A percentile compares a stretch with the other conserved stretches of the same genome.
phyloP scores from a whole-genome alignment of 1,140 invertebrate species.

The Drosophila triauraria region DNA sequence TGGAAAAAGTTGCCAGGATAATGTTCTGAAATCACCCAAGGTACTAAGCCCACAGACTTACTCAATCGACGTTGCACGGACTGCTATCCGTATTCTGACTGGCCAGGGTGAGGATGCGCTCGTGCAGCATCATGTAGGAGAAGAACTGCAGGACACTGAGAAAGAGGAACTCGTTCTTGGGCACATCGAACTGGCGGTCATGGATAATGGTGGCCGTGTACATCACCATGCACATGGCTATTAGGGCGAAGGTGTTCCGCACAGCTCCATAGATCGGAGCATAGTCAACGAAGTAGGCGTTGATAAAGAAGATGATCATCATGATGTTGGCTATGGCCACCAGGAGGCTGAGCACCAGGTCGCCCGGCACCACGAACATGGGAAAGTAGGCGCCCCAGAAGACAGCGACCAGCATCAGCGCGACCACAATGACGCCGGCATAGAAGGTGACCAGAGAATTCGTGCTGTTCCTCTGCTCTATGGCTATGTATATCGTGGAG shows the following conservation, averaged over 20 bases:
- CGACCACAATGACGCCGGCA: slow-evolving; percentile 45
- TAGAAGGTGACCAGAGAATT: slow-evolving; percentile 53
- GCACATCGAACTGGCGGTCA: slow-evolving; percentile 68
- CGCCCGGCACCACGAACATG: slow-evolving; percentile 66
- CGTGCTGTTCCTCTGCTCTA: slow-evolving; percentile 48
- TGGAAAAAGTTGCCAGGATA: not conserved
- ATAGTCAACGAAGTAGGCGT: slow-evolving; percentile 18
- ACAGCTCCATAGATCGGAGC: not conserved
- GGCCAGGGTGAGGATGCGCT: slow-evolving; percentile 52
- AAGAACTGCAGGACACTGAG: slow-evolving; percentile 65
- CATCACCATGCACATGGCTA: slow-evolving; percentile 57
- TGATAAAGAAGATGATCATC: slow-evolving; percentile 57
- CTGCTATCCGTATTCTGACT: not conserved
- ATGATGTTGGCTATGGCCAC: slow-evolving; percentile 50
- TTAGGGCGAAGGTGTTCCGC: slow-evolving; percentile 55
- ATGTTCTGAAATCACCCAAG: not conserved
- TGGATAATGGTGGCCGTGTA: slow-evolving; percentile 74
- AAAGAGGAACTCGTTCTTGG: slow-evolving; percentile 65
- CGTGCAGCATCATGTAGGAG: slow-evolving; percentile 66
- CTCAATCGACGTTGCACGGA: no score
- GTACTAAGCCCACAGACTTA: no score
- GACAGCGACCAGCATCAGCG: slow-evolving; percentile 36
- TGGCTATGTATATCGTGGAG: slow-evolving; percentile 61
- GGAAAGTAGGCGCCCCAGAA: slow-evolving; percentile 69
- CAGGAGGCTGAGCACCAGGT: slow-evolving; percentile 55